Conservation (phyloP, 2,113 vertebrate genomes). For the Nematolebias whitei region DNA sequence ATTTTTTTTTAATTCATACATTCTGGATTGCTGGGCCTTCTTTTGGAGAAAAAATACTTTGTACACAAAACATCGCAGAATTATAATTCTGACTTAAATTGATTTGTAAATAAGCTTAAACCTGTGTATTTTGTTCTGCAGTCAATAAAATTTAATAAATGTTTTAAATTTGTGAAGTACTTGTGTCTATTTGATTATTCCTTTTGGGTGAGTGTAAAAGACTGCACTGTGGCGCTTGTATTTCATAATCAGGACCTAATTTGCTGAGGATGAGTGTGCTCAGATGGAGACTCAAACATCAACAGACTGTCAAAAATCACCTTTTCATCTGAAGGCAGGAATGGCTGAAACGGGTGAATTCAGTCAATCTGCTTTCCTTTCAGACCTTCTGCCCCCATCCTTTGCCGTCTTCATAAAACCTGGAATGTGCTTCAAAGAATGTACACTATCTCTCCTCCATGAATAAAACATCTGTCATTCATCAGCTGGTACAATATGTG, state of each 20-base stretch:
- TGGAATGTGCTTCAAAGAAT: conserved; percentile 79
- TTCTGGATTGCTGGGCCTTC: too few species aligned
- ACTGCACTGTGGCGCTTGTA: conserved; percentile 4
- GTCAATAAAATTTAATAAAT: neutral
- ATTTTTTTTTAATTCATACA: too few species aligned
- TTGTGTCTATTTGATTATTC: too few species aligned
- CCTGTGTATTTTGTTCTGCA: neutral
- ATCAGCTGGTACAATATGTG: conserved; percentile 67
- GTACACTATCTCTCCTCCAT: conserved; percentile 66
- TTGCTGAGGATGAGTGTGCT: conserved; percentile 33
- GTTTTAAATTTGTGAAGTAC: too few species aligned
- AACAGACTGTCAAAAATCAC: conserved; percentile 61
- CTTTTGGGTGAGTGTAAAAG: neutral
- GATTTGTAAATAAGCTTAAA: too few species aligned
- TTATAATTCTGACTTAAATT: too few species aligned
- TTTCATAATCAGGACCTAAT: conserved; percentile 29
- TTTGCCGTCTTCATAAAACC: conserved; percentile 74
- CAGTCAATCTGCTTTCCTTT: conserved; percentile 63
- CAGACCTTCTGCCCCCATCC: conserved; percentile 51
- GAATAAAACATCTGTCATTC: conserved; percentile 79
- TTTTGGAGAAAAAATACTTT: too few species aligned
- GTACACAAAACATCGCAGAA: too few species aligned
- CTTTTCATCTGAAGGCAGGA: conserved; percentile 52
- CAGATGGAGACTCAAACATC: conserved; percentile 46
- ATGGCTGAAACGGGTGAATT: conserved; percentile 58